Evolutionary conservation across 2,888 invertebrate genomes (phyloP).

Genomic region (Blomia tropicalis): DNA sequence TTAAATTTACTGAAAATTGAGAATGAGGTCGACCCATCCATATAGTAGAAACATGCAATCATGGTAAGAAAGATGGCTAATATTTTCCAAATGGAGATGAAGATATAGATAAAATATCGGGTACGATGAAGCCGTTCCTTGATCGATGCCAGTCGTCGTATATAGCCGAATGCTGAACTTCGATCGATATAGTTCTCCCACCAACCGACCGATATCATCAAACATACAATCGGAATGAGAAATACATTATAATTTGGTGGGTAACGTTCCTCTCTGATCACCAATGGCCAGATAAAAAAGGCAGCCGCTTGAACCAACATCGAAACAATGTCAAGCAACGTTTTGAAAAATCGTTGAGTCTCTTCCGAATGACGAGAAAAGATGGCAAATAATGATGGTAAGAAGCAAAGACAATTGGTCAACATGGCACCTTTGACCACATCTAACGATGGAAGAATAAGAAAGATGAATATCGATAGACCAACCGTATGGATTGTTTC

Average conservation of each 20-base stretch:
- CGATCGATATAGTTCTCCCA: conserved; percentile 93
- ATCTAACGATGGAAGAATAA: conserved; percentile 75
- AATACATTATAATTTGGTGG: background rate
- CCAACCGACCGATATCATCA: conserved; percentile 81
- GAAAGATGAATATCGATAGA: conserved; percentile 65
- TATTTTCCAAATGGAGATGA: conserved; percentile 82
- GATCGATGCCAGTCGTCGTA: conserved; percentile 56
- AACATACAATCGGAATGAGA: conserved; percentile 57
- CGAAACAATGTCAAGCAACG: conserved; percentile 54
- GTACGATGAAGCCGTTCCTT: conserved; percentile 61
- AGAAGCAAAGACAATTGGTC: conserved; percentile 80
- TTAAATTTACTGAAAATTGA: conserved; percentile 60
- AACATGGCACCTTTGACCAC: conserved; percentile 88
- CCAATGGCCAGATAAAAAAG: conserved; percentile 69
- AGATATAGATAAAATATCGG: conserved; percentile 74
- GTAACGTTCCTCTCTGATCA: conserved; percentile 35
- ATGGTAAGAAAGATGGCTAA: conserved; percentile 57
- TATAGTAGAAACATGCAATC: conserved; percentile 53
- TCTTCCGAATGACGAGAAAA: conserved; percentile 67
- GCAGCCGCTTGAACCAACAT: conserved; percentile 76
- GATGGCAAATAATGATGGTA: conserved; percentile 65
- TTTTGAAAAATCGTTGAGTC: conserved; percentile 30
- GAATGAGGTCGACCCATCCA: conserved; percentile 50
- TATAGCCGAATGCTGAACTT: conserved; percentile 60
- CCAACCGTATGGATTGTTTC: conserved; percentile 80